A percentile compares a stretch with the other conserved stretches of the same genome.
Evolutionary conservation across 2,113 vertebrate species (phyloP).

Genomic region (Puma concolor): DNA sequence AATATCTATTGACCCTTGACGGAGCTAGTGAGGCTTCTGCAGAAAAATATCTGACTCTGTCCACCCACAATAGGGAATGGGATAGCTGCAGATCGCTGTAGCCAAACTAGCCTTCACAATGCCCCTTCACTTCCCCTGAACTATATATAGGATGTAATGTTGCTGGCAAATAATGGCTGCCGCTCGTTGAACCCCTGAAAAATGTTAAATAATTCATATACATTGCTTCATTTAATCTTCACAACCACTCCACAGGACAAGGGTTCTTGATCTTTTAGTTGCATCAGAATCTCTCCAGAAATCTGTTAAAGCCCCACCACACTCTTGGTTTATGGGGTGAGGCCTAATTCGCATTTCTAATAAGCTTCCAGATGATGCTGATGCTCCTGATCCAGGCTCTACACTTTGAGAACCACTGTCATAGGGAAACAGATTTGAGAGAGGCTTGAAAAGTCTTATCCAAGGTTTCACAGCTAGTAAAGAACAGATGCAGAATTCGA

Average conservation of each 20-base stretch:
- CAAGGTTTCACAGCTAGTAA: neutral
- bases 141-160: neutral
- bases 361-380: neutral
- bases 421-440: neutral
- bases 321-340: neutral
- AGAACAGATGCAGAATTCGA: conserved; percentile 23
- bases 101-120: neutral
- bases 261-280: conserved; percentile 37
- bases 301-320: neutral
- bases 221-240: neutral
- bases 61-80: neutral
- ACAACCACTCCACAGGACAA: neutral
- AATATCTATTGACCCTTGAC: neutral
- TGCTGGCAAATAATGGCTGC: neutral
- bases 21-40: neutral
- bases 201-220: conserved; percentile 13
- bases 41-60: conserved; percentile 7
- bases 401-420: neutral
- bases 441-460: neutral
- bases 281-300: neutral
- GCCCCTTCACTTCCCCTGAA: neutral
- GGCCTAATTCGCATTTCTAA: neutral
- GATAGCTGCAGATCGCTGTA: neutral
- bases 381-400: neutral
- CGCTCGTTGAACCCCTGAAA: conserved; percentile 18